Evolutionary conservation across 2,888 invertebrate species (phyloP).

Genomic region (Silvanus unidentatus): DNA sequence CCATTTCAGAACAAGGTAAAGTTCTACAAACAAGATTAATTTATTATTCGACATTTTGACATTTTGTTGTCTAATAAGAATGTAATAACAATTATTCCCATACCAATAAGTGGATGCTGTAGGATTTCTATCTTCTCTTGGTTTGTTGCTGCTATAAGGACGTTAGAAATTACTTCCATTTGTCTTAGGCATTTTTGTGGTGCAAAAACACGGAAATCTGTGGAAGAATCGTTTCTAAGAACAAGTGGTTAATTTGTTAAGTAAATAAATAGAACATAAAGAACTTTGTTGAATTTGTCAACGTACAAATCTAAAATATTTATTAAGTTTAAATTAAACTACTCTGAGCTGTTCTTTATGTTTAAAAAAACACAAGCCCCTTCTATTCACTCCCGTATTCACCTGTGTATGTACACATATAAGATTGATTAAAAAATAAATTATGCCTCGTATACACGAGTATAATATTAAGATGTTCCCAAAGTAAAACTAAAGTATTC

Average conservation of each 20-base stretch:
- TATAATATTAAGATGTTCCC: too few relatives aligned
- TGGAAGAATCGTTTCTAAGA: background rate
- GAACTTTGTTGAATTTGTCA: too few relatives aligned
- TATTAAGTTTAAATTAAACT: too few relatives aligned
- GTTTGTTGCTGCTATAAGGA: conserved; percentile 42
- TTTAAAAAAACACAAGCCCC: too few relatives aligned
- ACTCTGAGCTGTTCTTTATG: too few relatives aligned
- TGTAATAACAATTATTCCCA: conserved; percentile 7
- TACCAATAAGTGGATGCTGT: conserved; percentile 47
- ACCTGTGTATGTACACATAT: too few relatives aligned
- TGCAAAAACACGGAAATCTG: conserved; percentile 43
- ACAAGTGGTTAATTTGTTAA: background rate
- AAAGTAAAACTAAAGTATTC: background rate
- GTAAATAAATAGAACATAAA: too few relatives aligned
- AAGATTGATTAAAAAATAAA: too few relatives aligned
- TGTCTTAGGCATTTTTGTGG: conserved; percentile 40
- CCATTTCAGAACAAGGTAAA: conserved; percentile 46
- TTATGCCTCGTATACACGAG: too few relatives aligned
- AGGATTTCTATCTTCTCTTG: conserved; percentile 43
- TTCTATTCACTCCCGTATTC: too few relatives aligned
- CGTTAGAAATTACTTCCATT: conserved; percentile 45
- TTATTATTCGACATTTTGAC: background rate
- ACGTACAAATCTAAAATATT: too few relatives aligned
- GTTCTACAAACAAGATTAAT: conserved; percentile 16
- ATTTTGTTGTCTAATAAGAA: background rate